These are phyloP conservation scores for Eristalis intricaria DNA, from an alignment of 2,888 invertebrate genomes.

Conservation along the genomic window DNA sequence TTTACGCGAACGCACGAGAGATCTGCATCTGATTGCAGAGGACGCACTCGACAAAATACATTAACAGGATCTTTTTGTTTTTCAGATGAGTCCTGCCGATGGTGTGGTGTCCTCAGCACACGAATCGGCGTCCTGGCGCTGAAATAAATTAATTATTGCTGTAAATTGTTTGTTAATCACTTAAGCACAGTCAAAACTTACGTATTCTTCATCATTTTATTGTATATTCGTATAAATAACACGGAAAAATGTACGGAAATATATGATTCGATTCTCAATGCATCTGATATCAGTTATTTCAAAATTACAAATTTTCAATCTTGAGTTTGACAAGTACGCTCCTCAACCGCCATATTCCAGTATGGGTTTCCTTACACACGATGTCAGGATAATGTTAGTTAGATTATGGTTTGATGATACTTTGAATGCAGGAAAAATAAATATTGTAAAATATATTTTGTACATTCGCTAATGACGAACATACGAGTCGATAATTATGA, in stretches of 20 bases:
- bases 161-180: not conserved
- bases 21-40: conserved; percentile 87
- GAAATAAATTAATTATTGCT: not conserved
- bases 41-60: conserved; percentile 93
- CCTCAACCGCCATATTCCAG: conserved; percentile 87
- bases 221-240: conserved; percentile 10
- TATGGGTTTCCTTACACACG: conserved; percentile 83
- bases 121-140: conserved; percentile 78
- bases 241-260: conserved; percentile 29
- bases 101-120: conserved; percentile 74
- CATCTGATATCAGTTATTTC: conserved; percentile 62
- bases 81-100: conserved; percentile 71
- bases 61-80: conserved; percentile 88
- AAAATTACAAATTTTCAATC: conserved; percentile 59
- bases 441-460: no score
- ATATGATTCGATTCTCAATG: conserved; percentile 1
- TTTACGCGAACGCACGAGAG: conserved; percentile 86
- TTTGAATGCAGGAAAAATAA: not conserved
- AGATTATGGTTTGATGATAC: not conserved
- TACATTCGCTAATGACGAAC: no score
- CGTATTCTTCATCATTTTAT: conserved; percentile 61
- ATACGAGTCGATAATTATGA: no score
- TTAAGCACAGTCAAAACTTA: conserved; percentile 1
- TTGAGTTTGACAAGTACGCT: conserved; percentile 75
- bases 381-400: not conserved